Conservation (phyloP, 2,888 invertebrate genomes). For the Zaprionus bogoriensis region DNA sequence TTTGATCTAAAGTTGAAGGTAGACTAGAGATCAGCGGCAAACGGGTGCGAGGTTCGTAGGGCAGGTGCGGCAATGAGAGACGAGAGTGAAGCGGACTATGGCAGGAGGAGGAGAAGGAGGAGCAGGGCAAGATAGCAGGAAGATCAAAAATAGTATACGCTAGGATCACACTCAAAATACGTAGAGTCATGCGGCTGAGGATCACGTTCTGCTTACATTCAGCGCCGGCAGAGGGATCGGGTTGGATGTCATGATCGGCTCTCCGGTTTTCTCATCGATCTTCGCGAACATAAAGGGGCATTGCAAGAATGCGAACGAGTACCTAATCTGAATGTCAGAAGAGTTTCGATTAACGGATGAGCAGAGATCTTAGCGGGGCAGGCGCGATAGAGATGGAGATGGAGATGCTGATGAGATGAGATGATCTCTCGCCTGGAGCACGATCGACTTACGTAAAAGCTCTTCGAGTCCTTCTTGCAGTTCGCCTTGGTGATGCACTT, state of each 20-base stretch:
- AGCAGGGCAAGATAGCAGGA: no score
- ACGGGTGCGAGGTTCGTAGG: slow-evolving; percentile 8
- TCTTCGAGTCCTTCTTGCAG: slow-evolving; percentile 92
- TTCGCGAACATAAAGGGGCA: slow-evolving; percentile 86
- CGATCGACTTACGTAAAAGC: slow-evolving; percentile 88
- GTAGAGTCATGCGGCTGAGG: slow-evolving; percentile 30
- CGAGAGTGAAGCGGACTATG: neutral
- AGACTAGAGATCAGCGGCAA: slow-evolving; percentile 10
- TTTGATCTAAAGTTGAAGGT: slow-evolving; percentile 85
- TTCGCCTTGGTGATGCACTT: slow-evolving; percentile 92
- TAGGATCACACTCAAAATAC: slow-evolving; percentile 32
- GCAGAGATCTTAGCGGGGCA: neutral
- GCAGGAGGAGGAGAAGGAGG: neutral
- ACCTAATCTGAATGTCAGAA: slow-evolving; percentile 86
- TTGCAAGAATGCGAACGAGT: slow-evolving; percentile 88
- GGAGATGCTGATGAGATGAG: slow-evolving; percentile 5
- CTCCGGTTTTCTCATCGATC: slow-evolving; percentile 86
- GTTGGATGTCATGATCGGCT: slow-evolving; percentile 84
- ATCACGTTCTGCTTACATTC: slow-evolving; percentile 86
- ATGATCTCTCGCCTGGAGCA: neutral
- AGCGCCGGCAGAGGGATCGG: slow-evolving; percentile 88
- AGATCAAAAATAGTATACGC: neutral
- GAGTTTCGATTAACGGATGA: neutral
- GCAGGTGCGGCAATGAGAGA: neutral
- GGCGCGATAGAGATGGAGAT: neutral